These are phyloP conservation scores for Drosophila flavopinicola DNA, from an alignment of 2,888 invertebrate genomes.

Conservation along the genomic window DNA sequence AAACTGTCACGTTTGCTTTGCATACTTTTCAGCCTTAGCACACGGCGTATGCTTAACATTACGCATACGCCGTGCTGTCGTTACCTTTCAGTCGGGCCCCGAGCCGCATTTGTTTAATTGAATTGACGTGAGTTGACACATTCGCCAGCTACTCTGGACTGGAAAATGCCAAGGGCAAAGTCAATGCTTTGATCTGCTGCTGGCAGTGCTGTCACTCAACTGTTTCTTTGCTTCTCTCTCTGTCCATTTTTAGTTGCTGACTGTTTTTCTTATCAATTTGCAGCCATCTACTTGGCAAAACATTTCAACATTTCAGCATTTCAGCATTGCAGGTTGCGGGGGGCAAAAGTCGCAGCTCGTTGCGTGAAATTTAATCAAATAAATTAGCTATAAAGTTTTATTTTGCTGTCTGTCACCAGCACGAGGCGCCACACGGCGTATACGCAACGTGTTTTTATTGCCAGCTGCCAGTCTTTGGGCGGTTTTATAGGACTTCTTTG, in stretches of 20 bases:
- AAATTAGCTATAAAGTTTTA: conserved; percentile 79
- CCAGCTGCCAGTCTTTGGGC: conserved; percentile 53
- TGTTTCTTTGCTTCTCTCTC: conserved; percentile 5
- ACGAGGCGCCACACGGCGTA: conserved; percentile 50
- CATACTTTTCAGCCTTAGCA: conserved; percentile 57
- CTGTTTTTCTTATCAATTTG: conserved; percentile 69
- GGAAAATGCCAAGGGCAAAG: not conserved
- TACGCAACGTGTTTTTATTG: conserved; percentile 67
- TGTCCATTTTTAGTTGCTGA: conserved; percentile 39
- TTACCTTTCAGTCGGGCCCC: conserved; percentile 30
- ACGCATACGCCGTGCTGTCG: conserved; percentile 45
- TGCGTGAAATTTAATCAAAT: conserved; percentile 76
- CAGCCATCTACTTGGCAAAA: conserved; percentile 56
- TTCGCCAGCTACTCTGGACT: conserved; percentile 26
- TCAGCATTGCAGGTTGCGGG: conserved; percentile 1
- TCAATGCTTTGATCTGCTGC: conserved; percentile 22
- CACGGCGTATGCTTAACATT: conserved; percentile 37
- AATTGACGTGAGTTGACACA: conserved; percentile 60
- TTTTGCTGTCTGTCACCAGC: conserved; percentile 62
- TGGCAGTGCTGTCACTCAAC: conserved; percentile 17
- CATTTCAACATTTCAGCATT: conserved; percentile 49
- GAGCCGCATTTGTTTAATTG: conserved; percentile 64
- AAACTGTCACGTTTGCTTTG: conserved; percentile 60
- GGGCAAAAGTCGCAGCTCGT: conserved; percentile 20
- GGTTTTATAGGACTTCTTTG: conserved; percentile 36